Percentiles rank a stretch among this genome's conserved stretches.
phyloP scores from a whole-genome alignment of 2,113 vertebrate genomes.

The Miniopterus natalensis region DNA sequence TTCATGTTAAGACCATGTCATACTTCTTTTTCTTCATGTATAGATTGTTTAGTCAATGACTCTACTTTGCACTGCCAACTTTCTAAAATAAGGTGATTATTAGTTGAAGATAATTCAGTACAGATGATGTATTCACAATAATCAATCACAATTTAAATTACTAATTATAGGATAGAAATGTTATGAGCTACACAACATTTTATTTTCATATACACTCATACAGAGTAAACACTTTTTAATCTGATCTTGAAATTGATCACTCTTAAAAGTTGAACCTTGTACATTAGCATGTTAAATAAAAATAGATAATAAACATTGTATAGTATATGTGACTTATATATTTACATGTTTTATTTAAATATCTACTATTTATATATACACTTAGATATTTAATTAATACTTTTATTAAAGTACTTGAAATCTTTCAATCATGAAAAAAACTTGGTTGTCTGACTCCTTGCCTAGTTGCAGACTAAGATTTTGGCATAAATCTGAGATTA shows the following conservation, averaged over 20 bases:
- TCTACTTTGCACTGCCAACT: background rate
- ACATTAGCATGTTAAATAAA: background rate
- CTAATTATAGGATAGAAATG: background rate
- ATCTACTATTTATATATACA: background rate
- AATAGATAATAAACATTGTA: background rate
- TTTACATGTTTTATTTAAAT: constrained; percentile 30
- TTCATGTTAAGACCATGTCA: background rate
- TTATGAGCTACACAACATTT: background rate
- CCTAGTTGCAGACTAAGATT: background rate
- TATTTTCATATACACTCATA: background rate
- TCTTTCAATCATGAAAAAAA: constrained; percentile 42
- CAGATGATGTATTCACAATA: background rate
- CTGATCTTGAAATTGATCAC: background rate
- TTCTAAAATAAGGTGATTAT: constrained; percentile 5
- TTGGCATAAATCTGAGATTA: background rate
- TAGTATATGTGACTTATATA: background rate
- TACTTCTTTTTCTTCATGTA: background rate
- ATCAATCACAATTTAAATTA: background rate
- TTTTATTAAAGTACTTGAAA: background rate
- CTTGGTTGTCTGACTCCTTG: background rate
- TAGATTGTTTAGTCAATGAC: background rate
- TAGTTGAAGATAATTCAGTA: background rate
- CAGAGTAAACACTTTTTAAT: background rate
- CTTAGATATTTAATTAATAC: background rate
- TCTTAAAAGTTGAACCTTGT: background rate